Conservation (phyloP, 2,797 vertebrate genomes). For the Aeoliscus strigatus region DNA sequence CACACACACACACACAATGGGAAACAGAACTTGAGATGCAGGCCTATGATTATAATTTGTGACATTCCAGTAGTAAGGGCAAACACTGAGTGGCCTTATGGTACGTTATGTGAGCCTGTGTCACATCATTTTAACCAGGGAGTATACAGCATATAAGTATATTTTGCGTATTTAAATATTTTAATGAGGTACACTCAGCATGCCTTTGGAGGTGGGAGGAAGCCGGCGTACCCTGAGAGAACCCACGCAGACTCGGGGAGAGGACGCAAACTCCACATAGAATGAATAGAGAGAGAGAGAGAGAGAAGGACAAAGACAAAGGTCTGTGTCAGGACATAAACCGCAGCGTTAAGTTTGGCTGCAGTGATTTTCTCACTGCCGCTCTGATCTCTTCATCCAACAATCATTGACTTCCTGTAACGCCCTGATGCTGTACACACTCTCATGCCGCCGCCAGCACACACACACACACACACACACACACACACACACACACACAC, state of each 20-base stretch:
- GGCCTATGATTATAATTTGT: neutral
- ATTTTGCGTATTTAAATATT: too few species aligned
- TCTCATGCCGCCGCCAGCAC: slow-evolving; percentile 39
- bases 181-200: too few species aligned
- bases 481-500: slow-evolving; percentile 13
- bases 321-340: slow-evolving; percentile 15
- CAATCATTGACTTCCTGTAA: slow-evolving; percentile 68
- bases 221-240: too few species aligned
- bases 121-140: neutral
- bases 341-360: slow-evolving; percentile 60
- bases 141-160: too few species aligned
- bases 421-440: slow-evolving; percentile 61
- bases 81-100: too few species aligned
- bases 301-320: neutral
- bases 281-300: slow-evolving; percentile 3
- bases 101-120: neutral
- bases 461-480: slow-evolving; percentile 23
- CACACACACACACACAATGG: slow-evolving; percentile 12
- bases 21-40: too few species aligned
- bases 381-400: slow-evolving; percentile 47
- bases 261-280: too few species aligned
- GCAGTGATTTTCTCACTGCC: slow-evolving; percentile 50
- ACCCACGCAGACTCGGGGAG: slow-evolving; percentile 4
- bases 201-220: too few species aligned
- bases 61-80: neutral